phyloP scores from a whole-genome alignment of 2,113 vertebrate genomes.

The Actenoides hombroni region DNA sequence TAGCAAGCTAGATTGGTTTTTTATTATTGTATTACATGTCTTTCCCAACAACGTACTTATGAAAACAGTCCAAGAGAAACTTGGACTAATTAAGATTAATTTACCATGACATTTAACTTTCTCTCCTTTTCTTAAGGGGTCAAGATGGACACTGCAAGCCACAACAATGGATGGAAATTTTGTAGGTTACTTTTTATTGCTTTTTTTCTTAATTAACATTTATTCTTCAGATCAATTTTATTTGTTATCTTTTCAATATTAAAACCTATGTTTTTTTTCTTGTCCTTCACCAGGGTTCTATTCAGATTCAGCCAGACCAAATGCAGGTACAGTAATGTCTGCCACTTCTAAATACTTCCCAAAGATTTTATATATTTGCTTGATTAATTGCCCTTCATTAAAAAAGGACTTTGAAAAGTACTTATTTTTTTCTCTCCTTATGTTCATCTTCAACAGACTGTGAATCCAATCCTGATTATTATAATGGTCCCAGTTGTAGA shows the following conservation, averaged over 20 bases:
- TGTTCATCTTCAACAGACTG: constrained; percentile 74
- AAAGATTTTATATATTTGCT: not conserved
- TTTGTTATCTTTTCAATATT: not conserved
- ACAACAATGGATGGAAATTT: constrained; percentile 89
- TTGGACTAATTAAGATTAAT: not conserved
- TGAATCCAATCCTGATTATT: constrained; percentile 91
- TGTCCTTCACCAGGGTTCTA: constrained; percentile 72
- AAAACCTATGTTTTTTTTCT: not conserved
- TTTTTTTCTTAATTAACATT: not conserved
- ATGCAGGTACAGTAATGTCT: constrained; percentile 85
- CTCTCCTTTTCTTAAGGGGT: constrained; percentile 79
- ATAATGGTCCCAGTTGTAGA: constrained; percentile 89
- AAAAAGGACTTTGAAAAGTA: not conserved
- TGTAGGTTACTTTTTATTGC: constrained; percentile 76
- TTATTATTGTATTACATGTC: not conserved
- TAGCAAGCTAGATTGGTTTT: not conserved
- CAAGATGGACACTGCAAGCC: constrained; percentile 95
- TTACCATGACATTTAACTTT: not conserved
- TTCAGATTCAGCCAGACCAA: constrained; percentile 91
- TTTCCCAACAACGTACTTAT: not conserved
- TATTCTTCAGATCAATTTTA: not conserved
- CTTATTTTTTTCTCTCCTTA: not conserved
- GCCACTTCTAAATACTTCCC: not conserved
- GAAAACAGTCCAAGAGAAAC: not conserved
- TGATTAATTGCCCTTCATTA: not conserved